phyloP scores from a whole-genome alignment of 2,888 invertebrate species.

The Euzophera pinguis region DNA sequence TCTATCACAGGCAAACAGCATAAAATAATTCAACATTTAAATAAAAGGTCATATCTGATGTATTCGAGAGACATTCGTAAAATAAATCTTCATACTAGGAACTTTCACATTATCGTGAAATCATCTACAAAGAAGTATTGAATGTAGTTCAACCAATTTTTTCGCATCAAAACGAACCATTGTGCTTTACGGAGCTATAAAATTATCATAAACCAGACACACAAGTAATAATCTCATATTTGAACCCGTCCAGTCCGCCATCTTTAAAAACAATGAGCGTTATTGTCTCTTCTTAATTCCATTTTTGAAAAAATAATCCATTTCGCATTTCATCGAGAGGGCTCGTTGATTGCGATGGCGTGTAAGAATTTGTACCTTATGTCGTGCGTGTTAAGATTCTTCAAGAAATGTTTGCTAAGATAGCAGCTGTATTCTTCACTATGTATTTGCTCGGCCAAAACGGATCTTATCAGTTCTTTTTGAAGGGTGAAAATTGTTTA shows the following conservation, averaged over 20 bases:
- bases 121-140: conserved; percentile 48
- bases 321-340: conserved; percentile 74
- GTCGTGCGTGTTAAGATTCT: conserved; percentile 27
- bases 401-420: conserved; percentile 28
- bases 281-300: conserved; percentile 79
- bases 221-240: conserved; percentile 71
- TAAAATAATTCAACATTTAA: background rate
- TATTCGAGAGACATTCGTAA: background rate
- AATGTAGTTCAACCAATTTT: conserved; percentile 42
- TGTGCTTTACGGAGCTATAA: conserved; percentile 57
- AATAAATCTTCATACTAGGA: too few relatives aligned
- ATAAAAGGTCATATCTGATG: background rate
- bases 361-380: conserved; percentile 38
- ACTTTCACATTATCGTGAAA: conserved; percentile 16
- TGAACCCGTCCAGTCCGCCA: conserved; percentile 65
- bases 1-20: background rate
- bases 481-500: conserved; percentile 51
- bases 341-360: conserved; percentile 52
- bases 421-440: conserved; percentile 60
- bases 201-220: conserved; percentile 67
- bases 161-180: conserved; percentile 52
- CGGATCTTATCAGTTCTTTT: conserved; percentile 47
- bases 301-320: conserved; percentile 80
- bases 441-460: conserved; percentile 46
- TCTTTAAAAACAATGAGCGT: conserved; percentile 78